phyloP scores from a whole-genome alignment of 2,888 invertebrate species.

The Nasonia oneida region DNA sequence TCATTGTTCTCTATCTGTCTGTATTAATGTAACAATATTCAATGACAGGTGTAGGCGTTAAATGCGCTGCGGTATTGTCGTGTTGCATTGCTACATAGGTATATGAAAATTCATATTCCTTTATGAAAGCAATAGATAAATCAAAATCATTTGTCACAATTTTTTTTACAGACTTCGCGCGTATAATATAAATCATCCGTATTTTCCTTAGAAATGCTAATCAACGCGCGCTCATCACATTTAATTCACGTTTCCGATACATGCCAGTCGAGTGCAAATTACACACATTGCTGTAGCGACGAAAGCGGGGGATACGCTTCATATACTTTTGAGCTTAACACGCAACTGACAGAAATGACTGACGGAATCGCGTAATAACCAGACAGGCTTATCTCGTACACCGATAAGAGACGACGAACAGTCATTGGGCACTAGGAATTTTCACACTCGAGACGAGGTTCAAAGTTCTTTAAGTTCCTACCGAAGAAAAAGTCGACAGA shows the following conservation, averaged over 20 bases:
- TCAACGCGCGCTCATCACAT: neutral
- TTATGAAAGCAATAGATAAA: too few species aligned
- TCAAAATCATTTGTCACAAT: neutral
- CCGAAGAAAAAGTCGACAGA: neutral
- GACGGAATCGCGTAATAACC: conserved; percentile 44
- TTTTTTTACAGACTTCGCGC: neutral
- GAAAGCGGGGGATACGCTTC: neutral
- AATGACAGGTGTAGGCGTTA: neutral
- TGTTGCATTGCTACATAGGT: neutral
- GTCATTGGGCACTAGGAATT: conserved; percentile 16
- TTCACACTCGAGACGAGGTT: conserved; percentile 17
- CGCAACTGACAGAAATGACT: conserved; percentile 22
- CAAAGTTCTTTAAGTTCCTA: conserved; percentile 39
- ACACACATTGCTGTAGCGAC: neutral
- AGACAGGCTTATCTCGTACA: conserved; percentile 43
- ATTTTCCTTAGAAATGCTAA: neutral
- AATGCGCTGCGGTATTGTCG: neutral
- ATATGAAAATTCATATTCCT: neutral
- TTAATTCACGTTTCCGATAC: conserved; percentile 2
- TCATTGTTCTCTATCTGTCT: conserved; percentile 4
- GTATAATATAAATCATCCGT: neutral
- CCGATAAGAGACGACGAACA: conserved; percentile 22
- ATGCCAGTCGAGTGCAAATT: neutral
- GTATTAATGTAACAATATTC: neutral
- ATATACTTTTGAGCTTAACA: neutral